Percentiles rank a stretch among this genome's conserved stretches.
phyloP scores from a whole-genome alignment of 2,888 invertebrate genomes.

The Sthenelais limicola region DNA sequence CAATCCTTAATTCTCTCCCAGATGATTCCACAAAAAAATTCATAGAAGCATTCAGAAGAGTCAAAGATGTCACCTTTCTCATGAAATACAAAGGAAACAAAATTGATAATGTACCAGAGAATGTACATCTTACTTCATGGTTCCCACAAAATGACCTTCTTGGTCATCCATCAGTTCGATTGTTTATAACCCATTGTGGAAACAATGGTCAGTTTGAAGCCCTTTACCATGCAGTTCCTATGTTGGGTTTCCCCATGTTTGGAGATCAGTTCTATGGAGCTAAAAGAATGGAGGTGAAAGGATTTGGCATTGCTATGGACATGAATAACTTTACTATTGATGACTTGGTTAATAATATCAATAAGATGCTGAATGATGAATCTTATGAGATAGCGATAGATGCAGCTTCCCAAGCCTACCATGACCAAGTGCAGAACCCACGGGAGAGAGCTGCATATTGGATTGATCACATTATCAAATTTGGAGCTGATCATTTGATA shows the following conservation, averaged over 20 bases:
- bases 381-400: slow-evolving; percentile 47
- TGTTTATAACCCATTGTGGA: slow-evolving; percentile 59
- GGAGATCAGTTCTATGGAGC: slow-evolving; percentile 54
- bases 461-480: slow-evolving; percentile 58
- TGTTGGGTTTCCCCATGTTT: slow-evolving; percentile 54
- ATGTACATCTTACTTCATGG: slow-evolving; percentile 26
- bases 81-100: no score
- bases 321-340: slow-evolving; percentile 37
- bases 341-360: slow-evolving; percentile 44
- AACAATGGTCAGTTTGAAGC: slow-evolving; percentile 55
- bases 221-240: slow-evolving; percentile 56
- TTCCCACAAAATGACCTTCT: slow-evolving; percentile 37
- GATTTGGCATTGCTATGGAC: slow-evolving; percentile 28
- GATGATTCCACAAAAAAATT: not conserved
- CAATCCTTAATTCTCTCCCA: not conserved
- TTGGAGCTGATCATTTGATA: slow-evolving; percentile 55
- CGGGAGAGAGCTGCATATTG: slow-evolving; percentile 54
- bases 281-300: slow-evolving; percentile 45
- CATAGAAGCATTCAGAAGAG: not conserved
- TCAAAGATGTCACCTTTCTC: not conserved
- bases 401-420: slow-evolving; percentile 49
- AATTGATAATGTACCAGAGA: no score
- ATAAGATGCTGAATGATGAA: slow-evolving; percentile 44
- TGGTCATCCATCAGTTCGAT: slow-evolving; percentile 51
- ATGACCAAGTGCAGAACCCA: slow-evolving; percentile 47